Base-by-base conservation (phyloP, 2,113 vertebrate species). In the Australoheros scitulus region DNA sequence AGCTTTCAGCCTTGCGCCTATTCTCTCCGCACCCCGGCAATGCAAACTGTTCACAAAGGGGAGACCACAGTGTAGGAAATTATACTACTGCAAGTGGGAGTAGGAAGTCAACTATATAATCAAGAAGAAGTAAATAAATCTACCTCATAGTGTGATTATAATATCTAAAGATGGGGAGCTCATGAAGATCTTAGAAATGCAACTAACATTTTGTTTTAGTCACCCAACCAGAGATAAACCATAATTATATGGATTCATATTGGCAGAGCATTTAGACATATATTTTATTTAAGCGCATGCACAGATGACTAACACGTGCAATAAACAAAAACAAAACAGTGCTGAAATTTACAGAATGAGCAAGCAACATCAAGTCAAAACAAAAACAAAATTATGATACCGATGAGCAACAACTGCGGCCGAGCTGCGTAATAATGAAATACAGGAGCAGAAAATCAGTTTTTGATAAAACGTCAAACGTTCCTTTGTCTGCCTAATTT, bases 11-110 rank as follows among this genome's bases (percentile, higher is more conserved):
- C 34, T 47, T 22, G n/a, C 85, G 14, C 82, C 82, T 88, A 77
- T 87, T 85, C 43, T 3, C 64, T 77, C 18, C n/a, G 38, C 22
- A 83, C 57, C 34, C 11, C 10, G 63, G 87, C 90, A 80, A 84
- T 83, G 82, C 85, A 65, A 70, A 88, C 58, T 68, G 76, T 76
- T 84, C 14, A 80, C 85, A 55, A 26, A 91, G 55, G 11, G 58
- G 61, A 87, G 86, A 93, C 90, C 87, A 70, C 88, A 82, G 77
- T 32, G 74, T 85, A 24, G 87, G 90, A 91, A 90, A 68, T 91
- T 47, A 70, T 86, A 90, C 75, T 83, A 86, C 79, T 14, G 77
- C 80, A n/a, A 52, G 92, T 86, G 83, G 88, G 85, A 85, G 87
- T 41, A 75, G 83, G 63, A 85, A 80, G 65, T 78, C 57, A 77